Conservation (phyloP, 2,888 invertebrate genomes). For the Scaptomyza cyrtandrae region DNA sequence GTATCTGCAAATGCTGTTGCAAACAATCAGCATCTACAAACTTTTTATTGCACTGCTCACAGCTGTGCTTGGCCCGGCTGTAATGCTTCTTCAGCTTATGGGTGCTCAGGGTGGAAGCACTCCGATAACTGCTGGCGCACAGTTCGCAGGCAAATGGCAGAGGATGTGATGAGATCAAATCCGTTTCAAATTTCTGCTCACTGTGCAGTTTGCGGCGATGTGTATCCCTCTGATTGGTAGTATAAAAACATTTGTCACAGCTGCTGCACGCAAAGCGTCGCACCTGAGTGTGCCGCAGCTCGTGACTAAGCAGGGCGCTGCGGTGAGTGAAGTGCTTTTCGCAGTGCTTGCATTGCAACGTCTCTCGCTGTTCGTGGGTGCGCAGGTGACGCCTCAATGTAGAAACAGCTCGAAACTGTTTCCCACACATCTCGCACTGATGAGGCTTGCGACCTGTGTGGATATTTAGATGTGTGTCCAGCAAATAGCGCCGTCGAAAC, state of each 20-base stretch:
- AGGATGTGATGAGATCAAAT: background rate
- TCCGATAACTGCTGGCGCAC: slow-evolving; percentile 64
- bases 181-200: slow-evolving; percentile 13
- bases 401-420: slow-evolving; percentile 64
- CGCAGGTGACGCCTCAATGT: slow-evolving; percentile 65
- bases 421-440: slow-evolving; percentile 70
- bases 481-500: slow-evolving; percentile 62
- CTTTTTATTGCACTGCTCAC: slow-evolving; percentile 63
- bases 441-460: slow-evolving; percentile 68
- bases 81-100: slow-evolving; percentile 68
- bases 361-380: slow-evolving; percentile 56
- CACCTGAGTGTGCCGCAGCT: slow-evolving; percentile 65
- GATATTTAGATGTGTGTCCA: slow-evolving; percentile 68
- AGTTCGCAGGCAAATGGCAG: slow-evolving; percentile 64
- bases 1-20: slow-evolving; percentile 53
- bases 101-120: slow-evolving; percentile 68
- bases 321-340: slow-evolving; percentile 61
- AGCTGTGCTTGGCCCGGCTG: slow-evolving; percentile 51
- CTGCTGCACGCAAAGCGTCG: slow-evolving; percentile 52
- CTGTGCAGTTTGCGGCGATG: slow-evolving; percentile 64
- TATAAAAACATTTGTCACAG: slow-evolving; percentile 67
- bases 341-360: slow-evolving; percentile 58
- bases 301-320: slow-evolving; percentile 66
- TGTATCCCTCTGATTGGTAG: slow-evolving; percentile 68
- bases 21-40: slow-evolving; percentile 54